Base-by-base conservation (phyloP, 2,888 invertebrate species). In the Tenthredo distinguenda region DNA sequence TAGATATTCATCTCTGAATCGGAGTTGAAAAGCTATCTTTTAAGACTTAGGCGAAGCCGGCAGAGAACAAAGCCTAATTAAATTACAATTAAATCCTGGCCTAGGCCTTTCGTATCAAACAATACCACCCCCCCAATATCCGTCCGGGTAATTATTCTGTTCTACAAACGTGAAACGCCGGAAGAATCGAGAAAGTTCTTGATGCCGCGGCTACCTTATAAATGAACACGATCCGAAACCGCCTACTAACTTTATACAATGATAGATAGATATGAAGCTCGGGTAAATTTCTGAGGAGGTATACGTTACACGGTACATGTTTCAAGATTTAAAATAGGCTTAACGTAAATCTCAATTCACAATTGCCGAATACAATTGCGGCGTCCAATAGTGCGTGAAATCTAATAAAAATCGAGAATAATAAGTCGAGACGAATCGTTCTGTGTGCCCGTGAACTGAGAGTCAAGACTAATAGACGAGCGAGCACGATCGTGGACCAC, bases 141-240 rank as follows among this genome's bases (percentile, higher is more conserved):
- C 50, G 31, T 43, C n/a, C 7, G 62, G 81, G 47, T 50, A 65
- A 83, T 83, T 83, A 83, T 83, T 83, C 83, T 34, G 47, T 83
- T 68, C 68, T n/a, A 65, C 47, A 83, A 83, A 65, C 83, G 65
- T 68, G 65, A 34, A 71, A 83, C 68, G 47, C 83, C 68, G 83
- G 83, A 71, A 68, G 83, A 68, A 83, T 65, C 68, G 83, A 68
- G 83, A 83, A 83, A 83, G 83, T 83, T 31, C 10, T 68, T 68
- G 43, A 58, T n/a, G 4, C 37, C 21, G 40, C 12, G 62, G 62
- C 81, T 81, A 65, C 81, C 43, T 81, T 81, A 81, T 81, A 21
- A 81, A 81, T 62, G 12, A 81, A 81, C 26, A 62, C 40, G 62
- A 62, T 81, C 40, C 37, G 0, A 43, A 58, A 6, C 77, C 77